A percentile compares a stretch with the other conserved stretches of the same genome.
Conservation (phyloP, 2,113 vertebrate genomes). For the Pongo abelii region DNA sequence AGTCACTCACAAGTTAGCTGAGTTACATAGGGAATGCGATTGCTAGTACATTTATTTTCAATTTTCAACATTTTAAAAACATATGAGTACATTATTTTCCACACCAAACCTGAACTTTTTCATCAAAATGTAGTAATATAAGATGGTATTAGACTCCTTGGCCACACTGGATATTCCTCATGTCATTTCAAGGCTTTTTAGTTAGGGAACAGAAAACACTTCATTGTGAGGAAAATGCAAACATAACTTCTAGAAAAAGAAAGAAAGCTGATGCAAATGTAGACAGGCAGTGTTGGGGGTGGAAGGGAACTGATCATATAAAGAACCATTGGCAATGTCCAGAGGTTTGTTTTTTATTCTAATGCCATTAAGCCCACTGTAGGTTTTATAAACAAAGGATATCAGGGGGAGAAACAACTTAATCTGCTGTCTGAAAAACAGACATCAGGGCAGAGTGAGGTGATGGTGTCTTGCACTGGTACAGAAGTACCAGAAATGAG, state of each 20-base stretch:
- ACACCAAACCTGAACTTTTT: not conserved
- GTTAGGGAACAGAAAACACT: not conserved
- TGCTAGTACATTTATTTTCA: not conserved
- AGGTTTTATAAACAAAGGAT: not conserved
- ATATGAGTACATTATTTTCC: not conserved
- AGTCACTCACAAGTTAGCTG: not conserved
- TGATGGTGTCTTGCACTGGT: not conserved
- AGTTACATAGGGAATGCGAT: not conserved
- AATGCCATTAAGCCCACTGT: not conserved
- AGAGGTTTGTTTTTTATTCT: not conserved
- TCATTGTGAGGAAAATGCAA: not conserved
- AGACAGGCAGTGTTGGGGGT: accelerated
- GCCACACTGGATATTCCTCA: not conserved
- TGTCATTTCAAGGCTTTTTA: not conserved
- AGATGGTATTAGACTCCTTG: not conserved
- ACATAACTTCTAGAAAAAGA: not conserved
- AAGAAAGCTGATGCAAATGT: not conserved
- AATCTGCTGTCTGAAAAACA: not conserved
- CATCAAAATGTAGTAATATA: not conserved
- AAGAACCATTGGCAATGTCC: not conserved
- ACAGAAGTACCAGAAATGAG: not conserved
- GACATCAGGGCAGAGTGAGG: accelerated
- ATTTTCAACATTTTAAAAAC: not conserved
- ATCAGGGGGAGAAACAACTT: not conserved
- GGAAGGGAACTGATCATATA: accelerated